Evolutionary conservation across 1,140 invertebrate species (phyloP).

Genomic region (Hylaeus volcanicus): DNA sequence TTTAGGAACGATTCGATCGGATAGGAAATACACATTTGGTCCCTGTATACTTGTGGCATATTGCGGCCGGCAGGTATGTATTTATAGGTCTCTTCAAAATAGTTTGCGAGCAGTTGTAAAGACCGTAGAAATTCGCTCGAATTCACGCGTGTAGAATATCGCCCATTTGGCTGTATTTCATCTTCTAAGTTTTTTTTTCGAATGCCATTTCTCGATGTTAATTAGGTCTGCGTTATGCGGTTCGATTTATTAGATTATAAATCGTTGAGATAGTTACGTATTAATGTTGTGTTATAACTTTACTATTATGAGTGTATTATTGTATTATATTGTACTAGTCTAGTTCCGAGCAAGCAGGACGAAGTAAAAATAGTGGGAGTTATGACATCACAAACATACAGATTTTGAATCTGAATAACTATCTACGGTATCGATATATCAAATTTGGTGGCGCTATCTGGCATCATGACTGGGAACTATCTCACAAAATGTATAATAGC

Average conservation of each 20-base stretch:
- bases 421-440: too few species aligned
- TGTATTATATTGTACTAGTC: too few species aligned
- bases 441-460: too few species aligned
- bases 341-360: too few species aligned
- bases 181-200: neutral
- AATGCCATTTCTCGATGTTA: neutral
- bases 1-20: conserved; percentile 9
- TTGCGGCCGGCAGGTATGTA: conserved; percentile 51
- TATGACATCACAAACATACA: too few species aligned
- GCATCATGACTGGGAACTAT: too few species aligned
- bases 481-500: too few species aligned
- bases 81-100: conserved; percentile 64
- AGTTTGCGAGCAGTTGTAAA: conserved; percentile 62
- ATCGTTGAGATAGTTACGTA: neutral
- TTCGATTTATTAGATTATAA: neutral
- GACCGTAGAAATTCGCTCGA: conserved; percentile 56
- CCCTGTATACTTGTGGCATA: conserved; percentile 43
- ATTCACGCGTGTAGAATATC: conserved; percentile 50
- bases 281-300: too few species aligned
- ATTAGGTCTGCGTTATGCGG: neutral
- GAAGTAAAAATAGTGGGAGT: too few species aligned
- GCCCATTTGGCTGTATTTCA: conserved; percentile 24
- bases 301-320: too few species aligned
- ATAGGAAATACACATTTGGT: conserved; percentile 39
- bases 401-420: too few species aligned